Evolutionary conservation across 1,140 invertebrate genomes (phyloP).

Genomic region (Zaprionus africanus): DNA sequence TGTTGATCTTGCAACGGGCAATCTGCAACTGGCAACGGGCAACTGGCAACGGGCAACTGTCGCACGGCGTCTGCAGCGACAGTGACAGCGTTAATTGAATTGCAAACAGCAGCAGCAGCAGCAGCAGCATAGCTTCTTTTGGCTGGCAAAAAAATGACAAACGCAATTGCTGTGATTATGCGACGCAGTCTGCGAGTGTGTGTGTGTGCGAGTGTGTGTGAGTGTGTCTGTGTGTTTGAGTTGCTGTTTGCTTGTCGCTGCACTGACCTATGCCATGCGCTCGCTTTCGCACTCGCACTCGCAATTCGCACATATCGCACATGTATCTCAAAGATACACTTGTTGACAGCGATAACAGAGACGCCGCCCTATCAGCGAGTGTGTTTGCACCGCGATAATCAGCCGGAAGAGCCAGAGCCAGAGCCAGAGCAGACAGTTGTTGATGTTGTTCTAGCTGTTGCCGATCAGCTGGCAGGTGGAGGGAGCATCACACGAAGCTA

Average conservation of each 20-base stretch:
- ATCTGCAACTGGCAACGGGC: conserved; percentile 13
- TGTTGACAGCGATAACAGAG: conserved; percentile 20
- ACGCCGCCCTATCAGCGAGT: conserved; percentile 12
- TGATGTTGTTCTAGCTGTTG: background rate
- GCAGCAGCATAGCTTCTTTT: conserved; percentile 43
- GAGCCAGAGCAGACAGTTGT: conserved; percentile 10
- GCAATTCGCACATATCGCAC: conserved; percentile 8
- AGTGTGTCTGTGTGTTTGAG: background rate
- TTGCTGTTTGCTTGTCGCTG: background rate
- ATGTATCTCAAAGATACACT: conserved; percentile 29
- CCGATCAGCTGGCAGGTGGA: too few relatives aligned
- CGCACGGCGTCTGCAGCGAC: conserved; percentile 35
- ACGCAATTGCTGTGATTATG: conserved; percentile 42
- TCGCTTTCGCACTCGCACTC: background rate
- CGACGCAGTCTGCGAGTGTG: background rate
- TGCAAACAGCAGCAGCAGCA: conserved; percentile 61
- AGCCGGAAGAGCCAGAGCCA: conserved; percentile 30
- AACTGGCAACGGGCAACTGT: background rate
- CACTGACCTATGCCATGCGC: conserved; percentile 33
- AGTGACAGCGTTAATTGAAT: conserved; percentile 77
- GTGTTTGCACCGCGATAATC: background rate
- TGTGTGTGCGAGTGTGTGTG: background rate
- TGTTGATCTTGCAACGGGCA: conserved; percentile 70
- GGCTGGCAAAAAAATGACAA: conserved; percentile 11
- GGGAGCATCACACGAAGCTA: background rate